These are phyloP conservation scores for Euwallacea similis DNA, from an alignment of 1,140 invertebrate genomes.

Conservation along the genomic window DNA sequence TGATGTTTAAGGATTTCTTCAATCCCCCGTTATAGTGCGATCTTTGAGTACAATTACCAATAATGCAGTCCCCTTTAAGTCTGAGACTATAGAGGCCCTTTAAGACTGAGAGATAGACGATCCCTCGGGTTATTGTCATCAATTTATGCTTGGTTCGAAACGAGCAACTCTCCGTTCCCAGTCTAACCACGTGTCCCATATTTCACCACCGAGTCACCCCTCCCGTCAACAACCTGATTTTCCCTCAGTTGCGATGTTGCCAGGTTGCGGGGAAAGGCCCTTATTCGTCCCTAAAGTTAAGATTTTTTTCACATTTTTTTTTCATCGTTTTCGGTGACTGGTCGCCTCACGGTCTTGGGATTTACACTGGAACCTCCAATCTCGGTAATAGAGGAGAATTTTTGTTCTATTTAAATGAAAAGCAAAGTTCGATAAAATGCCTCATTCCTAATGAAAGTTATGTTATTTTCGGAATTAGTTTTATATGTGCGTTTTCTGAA, in stretches of 20 bases:
- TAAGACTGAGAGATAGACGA: conserved; percentile 12
- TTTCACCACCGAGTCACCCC: conserved; percentile 35
- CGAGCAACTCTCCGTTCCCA: conserved; percentile 34
- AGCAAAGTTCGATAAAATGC: no score
- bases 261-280: neutral
- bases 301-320: no score
- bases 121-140: conserved; percentile 34
- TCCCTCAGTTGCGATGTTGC: conserved; percentile 6
- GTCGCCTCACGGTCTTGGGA: no score
- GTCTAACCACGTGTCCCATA: conserved; percentile 38
- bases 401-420: no score
- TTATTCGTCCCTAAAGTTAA: no score
- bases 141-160: conserved; percentile 36
- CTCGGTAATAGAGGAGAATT: no score
- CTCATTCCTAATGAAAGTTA: no score
- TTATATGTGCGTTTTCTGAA: no score
- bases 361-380: no score
- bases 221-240: conserved; percentile 30
- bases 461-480: no score
- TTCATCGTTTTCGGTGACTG: no score
- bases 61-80: neutral
- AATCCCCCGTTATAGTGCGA: conserved; percentile 10
- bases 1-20: neutral
- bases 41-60: conserved; percentile 23
- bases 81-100: neutral